A percentile compares a stretch with the other conserved stretches of the same genome.
Evolutionary conservation across 2,888 invertebrate species (phyloP).

Genomic region (Lepidochrysops patricia): DNA sequence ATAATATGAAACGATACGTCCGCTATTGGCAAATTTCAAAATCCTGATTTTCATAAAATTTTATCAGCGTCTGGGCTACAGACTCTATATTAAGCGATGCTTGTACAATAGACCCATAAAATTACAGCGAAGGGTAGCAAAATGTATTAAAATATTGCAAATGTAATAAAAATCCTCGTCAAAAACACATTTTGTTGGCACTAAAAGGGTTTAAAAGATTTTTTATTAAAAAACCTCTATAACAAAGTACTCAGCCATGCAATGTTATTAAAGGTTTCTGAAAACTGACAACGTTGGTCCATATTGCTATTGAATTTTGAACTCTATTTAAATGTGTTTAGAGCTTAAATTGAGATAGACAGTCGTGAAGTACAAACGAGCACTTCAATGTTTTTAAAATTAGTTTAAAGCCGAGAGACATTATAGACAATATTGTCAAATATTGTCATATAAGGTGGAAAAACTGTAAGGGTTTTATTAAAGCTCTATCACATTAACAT

Average conservation of each 20-base stretch:
- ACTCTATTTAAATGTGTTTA: background rate
- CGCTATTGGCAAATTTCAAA: no score
- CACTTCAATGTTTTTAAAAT: slow-evolving; percentile 8
- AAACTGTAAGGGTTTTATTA: background rate
- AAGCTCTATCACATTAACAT: background rate
- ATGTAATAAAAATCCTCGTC: background rate
- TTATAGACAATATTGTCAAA: background rate
- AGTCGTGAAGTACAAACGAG: background rate
- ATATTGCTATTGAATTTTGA: background rate
- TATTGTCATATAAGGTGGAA: no score
- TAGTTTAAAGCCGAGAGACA: background rate
- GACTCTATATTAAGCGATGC: no score
- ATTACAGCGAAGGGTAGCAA: background rate
- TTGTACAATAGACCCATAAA: no score
- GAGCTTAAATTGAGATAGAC: background rate
- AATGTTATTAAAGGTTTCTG: slow-evolving; percentile 13
- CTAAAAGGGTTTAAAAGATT: background rate
- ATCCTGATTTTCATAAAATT: no score
- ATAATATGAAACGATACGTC: no score
- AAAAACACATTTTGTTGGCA: background rate
- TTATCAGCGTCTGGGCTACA: no score
- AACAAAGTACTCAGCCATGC: background rate
- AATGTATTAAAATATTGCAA: background rate
- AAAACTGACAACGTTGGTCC: slow-evolving; percentile 14
- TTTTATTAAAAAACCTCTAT: background rate